Percentiles rank a stretch among this genome's conserved stretches.
Evolutionary conservation across 2,797 vertebrate species (phyloP).

Genomic region (Sus cebifrons): DNA sequence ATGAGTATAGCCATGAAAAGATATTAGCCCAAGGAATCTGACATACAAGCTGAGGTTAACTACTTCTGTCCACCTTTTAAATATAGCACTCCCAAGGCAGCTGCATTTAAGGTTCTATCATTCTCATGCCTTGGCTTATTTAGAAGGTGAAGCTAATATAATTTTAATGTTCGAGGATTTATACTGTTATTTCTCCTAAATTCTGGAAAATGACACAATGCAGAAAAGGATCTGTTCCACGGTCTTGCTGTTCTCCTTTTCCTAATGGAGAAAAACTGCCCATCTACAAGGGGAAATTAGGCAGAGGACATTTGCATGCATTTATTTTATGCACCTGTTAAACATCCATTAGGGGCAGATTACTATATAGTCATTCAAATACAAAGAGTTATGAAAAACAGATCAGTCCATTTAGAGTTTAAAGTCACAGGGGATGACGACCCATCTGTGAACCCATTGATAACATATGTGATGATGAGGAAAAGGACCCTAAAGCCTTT

Average conservation of each 20-base stretch:
- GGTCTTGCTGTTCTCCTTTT: slow-evolving; percentile 47
- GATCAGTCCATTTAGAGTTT: slow-evolving; percentile 62
- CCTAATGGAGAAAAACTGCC: slow-evolving; percentile 15
- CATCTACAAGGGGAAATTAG: slow-evolving; percentile 44
- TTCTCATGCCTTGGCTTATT: slow-evolving; percentile 58
- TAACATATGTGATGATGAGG: slow-evolving; percentile 37
- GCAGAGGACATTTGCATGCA: slow-evolving; percentile 64
- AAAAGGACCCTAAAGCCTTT: slow-evolving; percentile 52
- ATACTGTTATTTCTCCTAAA: slow-evolving; percentile 68
- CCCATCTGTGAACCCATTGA: slow-evolving; percentile 73
- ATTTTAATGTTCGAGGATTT: slow-evolving; percentile 75
- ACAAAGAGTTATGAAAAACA: slow-evolving; percentile 73
- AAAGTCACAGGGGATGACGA: slow-evolving; percentile 71
- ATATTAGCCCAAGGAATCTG: slow-evolving; percentile 59
- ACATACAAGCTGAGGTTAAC: slow-evolving; percentile 32
- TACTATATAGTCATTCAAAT: slow-evolving; percentile 64
- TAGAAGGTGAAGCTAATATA: slow-evolving; percentile 64
- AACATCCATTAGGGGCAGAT: slow-evolving; percentile 72
- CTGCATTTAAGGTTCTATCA: slow-evolving; percentile 22
- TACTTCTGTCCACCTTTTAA: slow-evolving; percentile 2
- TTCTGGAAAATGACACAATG: slow-evolving; percentile 60
- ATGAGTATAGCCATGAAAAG: not conserved
- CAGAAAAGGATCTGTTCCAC: not conserved
- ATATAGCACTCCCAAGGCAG: slow-evolving; percentile 36
- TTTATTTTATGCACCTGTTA: slow-evolving; percentile 79